These are phyloP conservation scores for Drosophila flavopinicola DNA, from an alignment of 2,888 invertebrate species.

Conservation along the genomic window DNA sequence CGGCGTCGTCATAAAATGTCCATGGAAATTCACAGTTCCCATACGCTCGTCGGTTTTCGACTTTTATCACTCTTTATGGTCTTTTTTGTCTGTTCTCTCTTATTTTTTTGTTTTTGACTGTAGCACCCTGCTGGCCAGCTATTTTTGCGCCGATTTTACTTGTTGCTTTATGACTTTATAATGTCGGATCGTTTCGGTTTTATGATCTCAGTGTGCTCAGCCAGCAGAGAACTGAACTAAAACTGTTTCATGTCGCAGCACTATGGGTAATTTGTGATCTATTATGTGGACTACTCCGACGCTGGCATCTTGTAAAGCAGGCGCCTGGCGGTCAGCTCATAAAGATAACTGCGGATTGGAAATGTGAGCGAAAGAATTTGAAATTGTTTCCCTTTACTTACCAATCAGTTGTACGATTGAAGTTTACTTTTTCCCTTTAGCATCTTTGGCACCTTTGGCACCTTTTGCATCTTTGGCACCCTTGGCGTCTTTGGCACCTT, in stretches of 20 bases:
- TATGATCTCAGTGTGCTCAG: constrained; percentile 63
- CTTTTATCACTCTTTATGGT: constrained; percentile 53
- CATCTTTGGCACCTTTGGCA: not conserved
- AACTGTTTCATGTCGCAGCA: constrained; percentile 55
- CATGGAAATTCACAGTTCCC: constrained; percentile 36
- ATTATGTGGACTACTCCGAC: constrained; percentile 14
- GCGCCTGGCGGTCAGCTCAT: constrained; percentile 33
- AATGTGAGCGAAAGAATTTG: not conserved
- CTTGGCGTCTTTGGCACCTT: not conserved
- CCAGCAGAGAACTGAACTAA: constrained; percentile 47
- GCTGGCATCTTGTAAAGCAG: not conserved
- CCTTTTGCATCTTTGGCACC: not conserved
- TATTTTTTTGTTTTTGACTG: constrained; percentile 3
- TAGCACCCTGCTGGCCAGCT: constrained; percentile 34
- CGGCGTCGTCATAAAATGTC: constrained; percentile 46
- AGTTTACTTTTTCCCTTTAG: constrained; percentile 3
- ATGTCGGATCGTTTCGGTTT: constrained; percentile 71
- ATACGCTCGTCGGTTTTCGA: constrained; percentile 8
- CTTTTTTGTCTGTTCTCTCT: not conserved
- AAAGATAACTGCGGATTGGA: not conserved
- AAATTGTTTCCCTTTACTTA: not conserved
- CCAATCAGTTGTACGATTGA: not conserved
- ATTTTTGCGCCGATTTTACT: constrained; percentile 61
- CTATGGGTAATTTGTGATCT: constrained; percentile 36
- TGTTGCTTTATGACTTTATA: constrained; percentile 78